Conservation (phyloP, 2,888 invertebrate species). For the Drosophila pseudotakahashii region DNA sequence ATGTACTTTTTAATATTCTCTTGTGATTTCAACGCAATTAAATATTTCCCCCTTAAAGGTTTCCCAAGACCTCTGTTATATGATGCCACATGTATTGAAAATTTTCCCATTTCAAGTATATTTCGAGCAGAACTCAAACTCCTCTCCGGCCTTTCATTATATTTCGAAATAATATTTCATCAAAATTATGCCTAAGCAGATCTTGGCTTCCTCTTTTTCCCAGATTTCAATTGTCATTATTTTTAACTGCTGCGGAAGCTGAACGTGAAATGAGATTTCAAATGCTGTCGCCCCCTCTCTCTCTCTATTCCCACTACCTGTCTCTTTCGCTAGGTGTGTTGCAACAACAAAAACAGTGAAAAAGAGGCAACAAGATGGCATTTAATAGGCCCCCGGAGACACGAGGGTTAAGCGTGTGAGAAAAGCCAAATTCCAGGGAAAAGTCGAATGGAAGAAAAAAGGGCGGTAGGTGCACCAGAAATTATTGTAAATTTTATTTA, state of each 20-base stretch:
- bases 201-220: slow-evolving; percentile 14
- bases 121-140: slow-evolving; percentile 4
- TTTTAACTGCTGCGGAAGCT: slow-evolving; percentile 77
- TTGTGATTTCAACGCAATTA: background rate
- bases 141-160: slow-evolving; percentile 6
- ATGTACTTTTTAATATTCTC: background rate
- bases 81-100: background rate
- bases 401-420: slow-evolving; percentile 44
- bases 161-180: slow-evolving; percentile 36
- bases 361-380: slow-evolving; percentile 43
- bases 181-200: slow-evolving; percentile 44
- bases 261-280: slow-evolving; percentile 43
- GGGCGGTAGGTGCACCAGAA: slow-evolving; percentile 51
- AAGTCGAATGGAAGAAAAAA: slow-evolving; percentile 31
- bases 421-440: slow-evolving; percentile 40
- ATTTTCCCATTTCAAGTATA: slow-evolving; percentile 7
- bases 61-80: background rate
- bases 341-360: slow-evolving; percentile 24
- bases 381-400: slow-evolving; percentile 53
- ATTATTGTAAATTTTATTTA: slow-evolving; percentile 78
- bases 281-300: slow-evolving; percentile 13
- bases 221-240: slow-evolving; percentile 71
- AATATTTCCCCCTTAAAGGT: background rate
- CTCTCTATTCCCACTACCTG: background rate
- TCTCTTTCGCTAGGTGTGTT: slow-evolving; percentile 16